phyloP scores from a whole-genome alignment of 2,888 invertebrate species.

The Plagodis dolabraria region DNA sequence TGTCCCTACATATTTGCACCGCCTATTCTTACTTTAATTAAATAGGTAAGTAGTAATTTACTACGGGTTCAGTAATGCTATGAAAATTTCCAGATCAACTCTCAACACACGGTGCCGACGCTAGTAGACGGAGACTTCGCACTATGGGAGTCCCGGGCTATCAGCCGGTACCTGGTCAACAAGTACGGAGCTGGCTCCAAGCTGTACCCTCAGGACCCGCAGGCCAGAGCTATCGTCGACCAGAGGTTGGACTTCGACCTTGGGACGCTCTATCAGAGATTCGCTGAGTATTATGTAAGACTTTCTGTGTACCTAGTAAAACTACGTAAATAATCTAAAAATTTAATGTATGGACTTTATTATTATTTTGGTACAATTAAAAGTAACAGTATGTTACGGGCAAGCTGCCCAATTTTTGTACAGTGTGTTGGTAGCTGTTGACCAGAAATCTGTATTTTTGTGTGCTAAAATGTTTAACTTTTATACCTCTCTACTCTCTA shows the following conservation, averaged over 20 bases:
- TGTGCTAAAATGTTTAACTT: too few species aligned
- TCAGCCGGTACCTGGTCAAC: constrained; percentile 89
- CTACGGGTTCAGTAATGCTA: not conserved
- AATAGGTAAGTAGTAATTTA: not conserved
- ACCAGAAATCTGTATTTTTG: too few species aligned
- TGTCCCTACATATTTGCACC: too few species aligned
- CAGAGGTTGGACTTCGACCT: constrained; percentile 91
- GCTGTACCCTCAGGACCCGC: constrained; percentile 89
- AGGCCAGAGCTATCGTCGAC: constrained; percentile 89
- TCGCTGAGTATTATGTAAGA: constrained; percentile 88
- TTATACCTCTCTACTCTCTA: too few species aligned
- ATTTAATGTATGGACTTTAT: too few species aligned
- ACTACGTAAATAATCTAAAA: not conserved
- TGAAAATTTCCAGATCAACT: constrained; percentile 86
- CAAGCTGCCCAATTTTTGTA: too few species aligned
- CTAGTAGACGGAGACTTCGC: constrained; percentile 91
- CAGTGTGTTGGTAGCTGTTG: too few species aligned
- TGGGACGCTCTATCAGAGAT: constrained; percentile 87
- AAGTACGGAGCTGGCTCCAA: constrained; percentile 90
- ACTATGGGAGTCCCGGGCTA: constrained; percentile 93
- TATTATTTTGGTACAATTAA: too few species aligned
- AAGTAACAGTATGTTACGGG: too few species aligned
- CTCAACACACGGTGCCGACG: constrained; percentile 92
- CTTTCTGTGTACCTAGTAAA: not conserved
- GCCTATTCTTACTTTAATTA: too few species aligned